phyloP scores from a whole-genome alignment of 2,888 invertebrate species.

The Notodonta ziczac region DNA sequence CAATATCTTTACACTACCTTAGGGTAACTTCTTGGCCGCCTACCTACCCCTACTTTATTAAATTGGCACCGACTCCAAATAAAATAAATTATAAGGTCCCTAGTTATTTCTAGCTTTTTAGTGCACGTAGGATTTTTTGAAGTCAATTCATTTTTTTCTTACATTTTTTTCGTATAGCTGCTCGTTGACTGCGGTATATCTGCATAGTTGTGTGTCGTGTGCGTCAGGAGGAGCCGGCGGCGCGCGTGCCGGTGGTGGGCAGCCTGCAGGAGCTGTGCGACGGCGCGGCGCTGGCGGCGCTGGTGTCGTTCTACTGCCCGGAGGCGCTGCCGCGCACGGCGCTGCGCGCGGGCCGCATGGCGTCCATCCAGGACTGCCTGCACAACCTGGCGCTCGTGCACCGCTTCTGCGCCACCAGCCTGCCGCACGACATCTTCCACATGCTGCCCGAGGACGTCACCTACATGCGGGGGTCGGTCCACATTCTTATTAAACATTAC shows the following conservation, averaged over 20 bases:
- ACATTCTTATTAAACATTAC: not conserved
- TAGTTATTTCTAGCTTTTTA: too few relatives aligned
- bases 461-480: conserved; percentile 92
- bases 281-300: conserved; percentile 94
- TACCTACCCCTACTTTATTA: too few relatives aligned
- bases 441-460: conserved; percentile 98
- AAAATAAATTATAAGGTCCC: too few relatives aligned
- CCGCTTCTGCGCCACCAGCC: conserved; percentile 92
- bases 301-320: conserved; percentile 95
- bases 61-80: too few relatives aligned
- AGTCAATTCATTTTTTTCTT: too few relatives aligned
- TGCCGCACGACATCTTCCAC: conserved; percentile 96
- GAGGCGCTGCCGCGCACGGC: conserved; percentile 82
- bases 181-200: too few relatives aligned
- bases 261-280: conserved; percentile 95
- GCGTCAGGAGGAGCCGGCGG: conserved; percentile 81
- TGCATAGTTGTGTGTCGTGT: too few relatives aligned
- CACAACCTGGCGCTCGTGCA: conserved; percentile 95
- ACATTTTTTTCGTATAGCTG: too few relatives aligned
- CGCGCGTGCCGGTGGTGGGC: conserved; percentile 88
- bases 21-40: too few relatives aligned
- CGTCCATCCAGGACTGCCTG: conserved; percentile 94
- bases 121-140: too few relatives aligned
- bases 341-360: conserved; percentile 83
- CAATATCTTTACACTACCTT: too few relatives aligned